A percentile compares a stretch with the other conserved stretches of the same genome.
These are phyloP conservation scores for Akabosia matsudoensis DNA, from an alignment of 1,140 invertebrate genomes.

Conservation along the genomic window DNA sequence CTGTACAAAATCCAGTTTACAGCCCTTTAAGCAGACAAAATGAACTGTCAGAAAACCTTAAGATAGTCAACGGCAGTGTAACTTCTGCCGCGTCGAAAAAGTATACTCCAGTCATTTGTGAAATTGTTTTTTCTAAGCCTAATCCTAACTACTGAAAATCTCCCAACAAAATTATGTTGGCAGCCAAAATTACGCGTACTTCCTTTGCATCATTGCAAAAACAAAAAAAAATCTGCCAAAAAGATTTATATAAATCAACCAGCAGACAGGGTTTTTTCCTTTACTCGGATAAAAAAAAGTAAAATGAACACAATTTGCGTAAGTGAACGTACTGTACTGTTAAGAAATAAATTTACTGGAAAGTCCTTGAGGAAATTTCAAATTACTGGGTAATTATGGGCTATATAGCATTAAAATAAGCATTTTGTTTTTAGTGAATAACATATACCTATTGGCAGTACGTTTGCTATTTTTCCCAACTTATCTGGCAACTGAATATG, in stretches of 20 bases:
- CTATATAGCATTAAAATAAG: no score
- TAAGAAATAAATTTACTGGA: no score
- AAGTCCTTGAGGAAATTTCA: not conserved
- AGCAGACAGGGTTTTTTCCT: not conserved
- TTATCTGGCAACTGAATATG: not conserved
- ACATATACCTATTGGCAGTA: not conserved
- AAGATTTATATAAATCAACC: not conserved
- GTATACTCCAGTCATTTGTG: not conserved
- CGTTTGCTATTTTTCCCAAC: not conserved
- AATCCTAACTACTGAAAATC: no score
- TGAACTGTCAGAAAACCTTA: constrained; percentile 12
- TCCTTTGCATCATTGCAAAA: no score
- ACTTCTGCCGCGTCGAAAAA: no score
- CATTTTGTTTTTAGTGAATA: no score
- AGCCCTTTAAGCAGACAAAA: constrained; percentile 22
- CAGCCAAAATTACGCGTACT: no score
- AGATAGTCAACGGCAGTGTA: not conserved
- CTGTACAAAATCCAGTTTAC: constrained; percentile 18
- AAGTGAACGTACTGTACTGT: no score
- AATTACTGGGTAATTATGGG: no score
- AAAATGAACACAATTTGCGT: not conserved
- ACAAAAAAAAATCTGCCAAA: not conserved
- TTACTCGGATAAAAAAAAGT: no score
- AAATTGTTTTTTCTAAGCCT: no score
- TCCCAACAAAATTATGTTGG: no score